Base-by-base conservation (phyloP, 2,113 vertebrate genomes). In the Rhodinocichla rosea region DNA sequence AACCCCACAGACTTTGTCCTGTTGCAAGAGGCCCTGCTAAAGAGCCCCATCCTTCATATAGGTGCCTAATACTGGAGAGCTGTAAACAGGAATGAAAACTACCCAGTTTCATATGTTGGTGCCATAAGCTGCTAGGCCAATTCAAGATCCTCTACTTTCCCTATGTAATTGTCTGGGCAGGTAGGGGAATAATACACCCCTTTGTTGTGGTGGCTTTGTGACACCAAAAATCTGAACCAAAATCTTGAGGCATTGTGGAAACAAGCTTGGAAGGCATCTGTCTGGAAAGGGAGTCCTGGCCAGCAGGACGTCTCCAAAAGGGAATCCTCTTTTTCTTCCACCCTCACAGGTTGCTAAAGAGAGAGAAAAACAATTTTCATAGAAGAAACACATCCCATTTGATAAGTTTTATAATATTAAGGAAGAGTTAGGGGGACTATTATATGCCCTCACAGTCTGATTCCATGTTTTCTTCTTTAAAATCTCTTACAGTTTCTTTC, bases 401-500 rank as follows among this genome's bases (percentile, higher is more conserved):
- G 47, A 64, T 60, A 45, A 57, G 24, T 70, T 90, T 78, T 93
- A 32, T 37, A 62, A 63, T 59, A 75, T 64, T 90, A 80, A 63
- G 57, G 60, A 74, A 83, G 35, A n/a, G 26, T 65, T 6, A 13
- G n/a, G n/a, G 2, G 3, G 12, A 42, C 18, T 74, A 53, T 79
- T 83, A 60, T 37, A 50, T 67, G 32, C 27, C 27, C 77, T 90
- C 79, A 67, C 44, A 68, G 32, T 71, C 64, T 85, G 49, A 83
- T 44, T 94, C 73, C 44, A 37, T 80, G 30, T 87, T 95, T 71
- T 71, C 33, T 73, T 83, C 69, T 82, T 85, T 71, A 74, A 95
- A 94, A 92, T 94, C 44, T 96, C 45, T 92, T 95, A 40, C 93
- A 99, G 99, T 99, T 95, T 98, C 98, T 20, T 99, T 99, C 97